These are phyloP conservation scores for Todiramphus chloris DNA, from an alignment of 2,113 vertebrate genomes.

Conservation along the genomic window DNA sequence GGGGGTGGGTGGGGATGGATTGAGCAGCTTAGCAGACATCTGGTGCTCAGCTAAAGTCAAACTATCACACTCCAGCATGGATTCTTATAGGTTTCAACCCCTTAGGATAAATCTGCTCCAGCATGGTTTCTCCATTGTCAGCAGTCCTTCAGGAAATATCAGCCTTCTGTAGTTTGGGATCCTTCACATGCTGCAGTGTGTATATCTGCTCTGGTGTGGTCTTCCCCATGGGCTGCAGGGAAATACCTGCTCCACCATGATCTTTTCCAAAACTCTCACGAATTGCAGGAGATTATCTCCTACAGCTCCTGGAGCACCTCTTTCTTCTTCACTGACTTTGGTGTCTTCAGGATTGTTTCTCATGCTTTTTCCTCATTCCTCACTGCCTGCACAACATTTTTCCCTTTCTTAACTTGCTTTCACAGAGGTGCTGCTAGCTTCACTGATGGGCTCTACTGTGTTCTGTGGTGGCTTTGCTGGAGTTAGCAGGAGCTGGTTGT, in stretches of 20 bases:
- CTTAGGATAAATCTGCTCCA: not conserved
- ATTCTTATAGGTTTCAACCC: not conserved
- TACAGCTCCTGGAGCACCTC: not conserved
- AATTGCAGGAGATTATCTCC: not conserved
- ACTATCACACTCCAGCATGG: not conserved
- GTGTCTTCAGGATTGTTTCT: not conserved
- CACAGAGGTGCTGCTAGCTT: not conserved
- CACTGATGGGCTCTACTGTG: not conserved
- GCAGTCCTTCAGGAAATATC: not conserved
- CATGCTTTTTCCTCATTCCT: not conserved
- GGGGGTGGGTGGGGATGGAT: no score
- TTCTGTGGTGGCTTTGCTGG: fast-evolving
- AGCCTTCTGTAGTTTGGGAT: not conserved
- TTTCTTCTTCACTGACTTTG: not conserved
- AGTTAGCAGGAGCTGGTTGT: not conserved
- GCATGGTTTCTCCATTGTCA: not conserved
- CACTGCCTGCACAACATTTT: not conserved
- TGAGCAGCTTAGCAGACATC: no score
- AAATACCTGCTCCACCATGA: not conserved
- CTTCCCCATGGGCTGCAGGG: not conserved
- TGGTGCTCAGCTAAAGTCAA: no score
- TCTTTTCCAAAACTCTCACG: not conserved
- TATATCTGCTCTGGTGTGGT: not conserved
- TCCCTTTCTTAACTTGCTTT: not conserved
- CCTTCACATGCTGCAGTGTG: not conserved